Percentiles rank a stretch among this genome's conserved stretches.
phyloP scores from a whole-genome alignment of 2,888 invertebrate genomes.

The Perdita meconis region DNA sequence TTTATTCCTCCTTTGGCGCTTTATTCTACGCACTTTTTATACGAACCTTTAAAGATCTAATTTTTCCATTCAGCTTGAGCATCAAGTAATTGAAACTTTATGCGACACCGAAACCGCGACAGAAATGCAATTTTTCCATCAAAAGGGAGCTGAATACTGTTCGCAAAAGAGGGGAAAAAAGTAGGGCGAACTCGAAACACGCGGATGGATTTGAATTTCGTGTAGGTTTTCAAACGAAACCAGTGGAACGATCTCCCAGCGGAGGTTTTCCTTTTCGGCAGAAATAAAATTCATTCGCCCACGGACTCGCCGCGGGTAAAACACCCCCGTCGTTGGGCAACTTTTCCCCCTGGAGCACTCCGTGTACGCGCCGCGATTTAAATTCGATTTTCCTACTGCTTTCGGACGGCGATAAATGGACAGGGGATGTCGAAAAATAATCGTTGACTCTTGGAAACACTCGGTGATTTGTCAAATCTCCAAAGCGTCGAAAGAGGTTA shows the following conservation, averaged over 20 bases:
- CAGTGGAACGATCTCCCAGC: not conserved
- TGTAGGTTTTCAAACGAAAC: not conserved
- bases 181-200: not conserved
- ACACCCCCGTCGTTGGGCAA: not conserved
- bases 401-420: not conserved
- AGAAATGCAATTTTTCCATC: conserved; percentile 7
- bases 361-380: conserved; percentile 1
- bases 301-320: not conserved
- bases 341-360: conserved; percentile 1
- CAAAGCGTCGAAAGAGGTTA: too few relatives aligned
- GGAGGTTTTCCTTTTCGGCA: not conserved
- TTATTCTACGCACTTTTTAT: not conserved
- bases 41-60: not conserved
- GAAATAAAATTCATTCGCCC: conserved; percentile 14
- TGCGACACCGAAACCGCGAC: not conserved
- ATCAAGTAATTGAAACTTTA: not conserved
- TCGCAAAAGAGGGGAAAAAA: not conserved
- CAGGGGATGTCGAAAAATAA: too few relatives aligned
- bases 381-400: conserved; percentile 19
- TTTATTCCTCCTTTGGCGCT: not conserved
- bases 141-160: not conserved
- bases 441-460: too few relatives aligned
- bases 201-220: not conserved
- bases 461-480: too few relatives aligned
- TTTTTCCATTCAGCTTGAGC: not conserved